Evolutionary conservation across 2,888 invertebrate species (phyloP).

Genomic region (Drosophila prolongata): DNA sequence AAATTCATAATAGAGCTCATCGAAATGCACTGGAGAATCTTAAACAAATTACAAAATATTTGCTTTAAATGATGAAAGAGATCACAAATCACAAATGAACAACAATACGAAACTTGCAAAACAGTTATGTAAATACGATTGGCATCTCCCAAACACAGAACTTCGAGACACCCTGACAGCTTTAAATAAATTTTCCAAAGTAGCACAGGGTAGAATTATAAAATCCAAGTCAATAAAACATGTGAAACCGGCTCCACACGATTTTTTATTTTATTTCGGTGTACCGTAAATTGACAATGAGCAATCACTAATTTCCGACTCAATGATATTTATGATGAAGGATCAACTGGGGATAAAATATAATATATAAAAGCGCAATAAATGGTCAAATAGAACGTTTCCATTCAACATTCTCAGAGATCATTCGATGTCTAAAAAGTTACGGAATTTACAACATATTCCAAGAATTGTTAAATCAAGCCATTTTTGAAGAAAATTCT

Average conservation of each 20-base stretch:
- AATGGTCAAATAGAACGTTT: conserved; percentile 30
- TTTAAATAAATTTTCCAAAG: conserved; percentile 2
- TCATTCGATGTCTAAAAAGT: conserved; percentile 26
- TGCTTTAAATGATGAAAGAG: conserved; percentile 32
- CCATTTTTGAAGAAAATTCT: conserved; percentile 19
- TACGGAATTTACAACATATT: conserved; percentile 12
- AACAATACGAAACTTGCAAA: conserved; percentile 43
- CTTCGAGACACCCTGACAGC: conserved; percentile 2
- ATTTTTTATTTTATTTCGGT: conserved; percentile 3
- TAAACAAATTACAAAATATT: conserved; percentile 38
- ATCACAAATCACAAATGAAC: conserved; percentile 20
- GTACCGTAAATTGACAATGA: conserved; percentile 10
- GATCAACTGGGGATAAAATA: neutral
- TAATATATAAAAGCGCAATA: conserved; percentile 2
- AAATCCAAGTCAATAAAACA: conserved; percentile 12
- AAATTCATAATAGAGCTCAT: conserved; percentile 40
- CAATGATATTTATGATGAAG: conserved; percentile 1
- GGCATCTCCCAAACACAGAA: conserved; percentile 38
- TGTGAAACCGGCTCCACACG: neutral
- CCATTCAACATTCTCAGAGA: conserved; percentile 33
- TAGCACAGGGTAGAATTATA: conserved; percentile 1
- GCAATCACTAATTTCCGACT: neutral
- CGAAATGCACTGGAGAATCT: conserved; percentile 37
- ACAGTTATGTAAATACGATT: conserved; percentile 44
- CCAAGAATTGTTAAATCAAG: conserved; percentile 25